Evolutionary conservation across 2,797 vertebrate genomes (phyloP), one percentile per base, ranked within the genome.

Genomic region (Graptemys geographica): DNA sequence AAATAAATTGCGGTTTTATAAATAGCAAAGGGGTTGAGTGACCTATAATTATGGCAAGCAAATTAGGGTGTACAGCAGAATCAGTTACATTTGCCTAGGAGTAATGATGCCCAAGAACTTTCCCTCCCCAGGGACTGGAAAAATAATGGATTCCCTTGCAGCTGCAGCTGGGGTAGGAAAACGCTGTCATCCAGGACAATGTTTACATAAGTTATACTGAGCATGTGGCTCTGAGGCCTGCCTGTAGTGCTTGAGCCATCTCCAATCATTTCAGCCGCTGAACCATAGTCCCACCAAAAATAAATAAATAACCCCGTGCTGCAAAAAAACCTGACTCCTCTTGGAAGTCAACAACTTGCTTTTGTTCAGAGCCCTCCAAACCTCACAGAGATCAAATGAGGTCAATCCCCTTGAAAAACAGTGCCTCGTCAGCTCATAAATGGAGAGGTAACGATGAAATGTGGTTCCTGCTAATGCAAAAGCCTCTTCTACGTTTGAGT

Each of bases 31-130:
- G 98, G 98, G 99, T 99, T 99, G 98, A 99, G 98, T 95, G 99
- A 99, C 99, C 99, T 99, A 99, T 99, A 99, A 99, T 99, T 99
- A 99, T 96, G 98, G 98, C 98, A 99, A 99, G 99, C 99, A 99
- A 99, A 99, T 99, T 99, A 99, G 99, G 98, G 98, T 99, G 98
- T 98, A 98, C 96, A 96, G 98, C 97, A 96, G 99, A 99, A 99
- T 99, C 99, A 98, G 99, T 99, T 99, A 99, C 99, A 99, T 99
- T 99, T 99, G 98, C 99, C 98, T 99, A 98, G 99, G 98, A 99
- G 99, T 99, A 99, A 99, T 99, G 99, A 99, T 98, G 99, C 98
- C 97, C 93, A 97, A 98, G 99, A 99, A 99, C 98, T 99, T 99
- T 99, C 96, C 97, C 94, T 99, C 99, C 98, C 98, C 87, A 5